Percentiles rank a stretch among this genome's conserved stretches.
These are phyloP conservation scores for Stenodema calcarata DNA, from an alignment of 2,888 invertebrate genomes.

Conservation along the genomic window DNA sequence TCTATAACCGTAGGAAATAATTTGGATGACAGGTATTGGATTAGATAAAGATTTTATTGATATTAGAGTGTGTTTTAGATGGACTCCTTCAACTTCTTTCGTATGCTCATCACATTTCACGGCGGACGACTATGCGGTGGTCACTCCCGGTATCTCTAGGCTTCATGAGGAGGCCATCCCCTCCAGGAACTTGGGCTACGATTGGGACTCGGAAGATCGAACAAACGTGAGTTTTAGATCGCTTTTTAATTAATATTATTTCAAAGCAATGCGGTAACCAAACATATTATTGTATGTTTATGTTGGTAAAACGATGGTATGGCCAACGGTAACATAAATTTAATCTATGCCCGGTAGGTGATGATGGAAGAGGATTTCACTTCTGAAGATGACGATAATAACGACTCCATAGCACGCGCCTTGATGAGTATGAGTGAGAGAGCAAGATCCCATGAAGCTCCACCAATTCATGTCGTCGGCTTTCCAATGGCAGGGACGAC, in stretches of 20 bases:
- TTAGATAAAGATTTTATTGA: no score
- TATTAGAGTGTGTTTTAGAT: no score
- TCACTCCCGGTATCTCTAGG: background rate
- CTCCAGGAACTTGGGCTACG: background rate
- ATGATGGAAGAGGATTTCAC: background rate
- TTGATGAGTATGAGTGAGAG: background rate
- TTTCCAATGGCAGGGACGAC: background rate
- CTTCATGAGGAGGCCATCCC: background rate
- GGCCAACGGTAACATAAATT: no score
- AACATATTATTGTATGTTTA: no score
- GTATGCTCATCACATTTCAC: constrained; percentile 21
- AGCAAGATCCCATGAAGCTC: background rate
- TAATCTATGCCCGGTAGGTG: background rate
- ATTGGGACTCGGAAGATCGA: background rate
- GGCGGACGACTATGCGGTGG: background rate
- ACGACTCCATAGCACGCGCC: background rate
- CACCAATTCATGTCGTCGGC: background rate
- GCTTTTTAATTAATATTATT: background rate
- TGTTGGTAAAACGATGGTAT: no score
- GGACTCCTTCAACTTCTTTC: background rate
- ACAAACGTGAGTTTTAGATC: background rate
- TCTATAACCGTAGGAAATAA: no score
- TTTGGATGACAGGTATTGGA: no score
- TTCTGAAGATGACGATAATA: background rate
- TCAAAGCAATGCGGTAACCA: no score